A percentile compares a stretch with the other conserved stretches of the same genome.
Conservation (phyloP, 2,888 invertebrate species). For the Hesperia comma region DNA sequence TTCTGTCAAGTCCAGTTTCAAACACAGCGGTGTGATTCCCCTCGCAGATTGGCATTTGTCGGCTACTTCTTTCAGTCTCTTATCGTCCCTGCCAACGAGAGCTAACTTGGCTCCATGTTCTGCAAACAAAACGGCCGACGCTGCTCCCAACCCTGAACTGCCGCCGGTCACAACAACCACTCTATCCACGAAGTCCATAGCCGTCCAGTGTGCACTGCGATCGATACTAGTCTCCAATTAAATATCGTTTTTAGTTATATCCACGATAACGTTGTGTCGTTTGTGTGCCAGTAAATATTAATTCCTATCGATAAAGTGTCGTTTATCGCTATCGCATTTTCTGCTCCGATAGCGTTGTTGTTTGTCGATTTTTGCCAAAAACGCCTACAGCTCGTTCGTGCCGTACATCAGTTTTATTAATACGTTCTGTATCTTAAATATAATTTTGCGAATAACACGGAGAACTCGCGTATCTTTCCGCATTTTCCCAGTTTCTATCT, state of each 20-base stretch:
- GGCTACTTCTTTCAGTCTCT: constrained; percentile 55
- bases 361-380: constrained; percentile 12
- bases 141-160: constrained; percentile 67
- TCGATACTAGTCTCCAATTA: constrained; percentile 4
- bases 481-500: not conserved
- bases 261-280: constrained; percentile 8
- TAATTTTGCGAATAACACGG: not conserved
- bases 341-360: constrained; percentile 9
- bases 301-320: constrained; percentile 3
- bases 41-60: constrained; percentile 51
- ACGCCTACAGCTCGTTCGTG: not conserved
- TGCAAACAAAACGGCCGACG: constrained; percentile 61
- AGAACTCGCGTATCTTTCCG: not conserved
- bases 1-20: constrained; percentile 57
- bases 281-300: not conserved
- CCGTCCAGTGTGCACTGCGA: not conserved
- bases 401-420: constrained; percentile 4
- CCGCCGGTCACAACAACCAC: constrained; percentile 64
- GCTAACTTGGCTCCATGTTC: constrained; percentile 57
- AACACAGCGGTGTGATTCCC: constrained; percentile 53
- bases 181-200: constrained; percentile 59
- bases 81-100: constrained; percentile 60
- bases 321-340: constrained; percentile 16
- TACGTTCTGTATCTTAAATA: constrained; percentile 1
- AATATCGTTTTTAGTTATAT: not conserved